These are phyloP conservation scores for Bombus waltoni DNA, from an alignment of 1,140 invertebrate species.

Conservation along the genomic window DNA sequence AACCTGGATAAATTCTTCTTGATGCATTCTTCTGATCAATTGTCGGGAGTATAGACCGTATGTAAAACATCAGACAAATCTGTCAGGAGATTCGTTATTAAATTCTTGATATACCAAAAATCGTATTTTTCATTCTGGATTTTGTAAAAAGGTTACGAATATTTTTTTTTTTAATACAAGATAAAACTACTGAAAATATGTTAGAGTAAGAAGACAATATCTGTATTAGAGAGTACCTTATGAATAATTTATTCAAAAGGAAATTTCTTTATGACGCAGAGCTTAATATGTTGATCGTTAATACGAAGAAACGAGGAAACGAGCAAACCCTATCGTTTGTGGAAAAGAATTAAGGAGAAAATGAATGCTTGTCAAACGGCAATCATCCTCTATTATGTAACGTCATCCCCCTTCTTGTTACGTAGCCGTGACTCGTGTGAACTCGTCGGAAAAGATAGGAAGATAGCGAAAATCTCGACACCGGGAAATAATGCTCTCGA, in stretches of 20 bases:
- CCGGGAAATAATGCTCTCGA: conserved; percentile 64
- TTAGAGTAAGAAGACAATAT: no score
- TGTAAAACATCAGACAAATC: neutral
- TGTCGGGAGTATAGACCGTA: neutral
- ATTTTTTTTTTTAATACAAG: neutral
- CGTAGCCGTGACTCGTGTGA: conserved; percentile 74
- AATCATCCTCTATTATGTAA: conserved; percentile 81
- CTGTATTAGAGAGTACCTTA: fast-evolving
- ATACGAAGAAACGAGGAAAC: neutral
- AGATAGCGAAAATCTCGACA: conserved; percentile 66
- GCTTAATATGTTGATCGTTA: neutral
- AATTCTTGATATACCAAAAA: no score
- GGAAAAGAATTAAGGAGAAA: conserved; percentile 65
- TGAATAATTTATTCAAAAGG: neutral
- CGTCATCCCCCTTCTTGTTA: conserved; percentile 67
- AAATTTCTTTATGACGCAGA: neutral
- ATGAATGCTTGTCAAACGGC: conserved; percentile 75
- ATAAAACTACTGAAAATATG: no score
- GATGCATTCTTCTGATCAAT: neutral
- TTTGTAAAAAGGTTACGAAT: neutral
- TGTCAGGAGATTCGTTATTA: no score
- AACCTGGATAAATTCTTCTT: neutral
- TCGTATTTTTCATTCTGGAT: neutral
- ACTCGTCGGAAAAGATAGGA: conserved; percentile 74
- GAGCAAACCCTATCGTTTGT: conserved; percentile 63